Evolutionary conservation across 35 echinoderm and acorn worm species (phyloP).

Genomic region (Strongylocentrotus purpuratus): DNA sequence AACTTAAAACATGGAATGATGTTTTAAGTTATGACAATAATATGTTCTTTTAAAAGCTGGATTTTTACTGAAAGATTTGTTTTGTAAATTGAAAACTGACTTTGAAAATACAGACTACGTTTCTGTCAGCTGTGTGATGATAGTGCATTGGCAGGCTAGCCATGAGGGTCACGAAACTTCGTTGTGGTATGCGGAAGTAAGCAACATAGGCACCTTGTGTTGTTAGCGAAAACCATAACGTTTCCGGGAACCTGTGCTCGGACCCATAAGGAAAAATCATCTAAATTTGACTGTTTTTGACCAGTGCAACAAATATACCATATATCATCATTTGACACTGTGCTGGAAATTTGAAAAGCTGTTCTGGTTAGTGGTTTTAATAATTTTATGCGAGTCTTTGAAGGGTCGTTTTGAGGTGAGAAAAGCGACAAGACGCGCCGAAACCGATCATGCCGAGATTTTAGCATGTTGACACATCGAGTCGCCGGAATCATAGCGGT

Average conservation of each 20-base stretch:
- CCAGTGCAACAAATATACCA: neutral
- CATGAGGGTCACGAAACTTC: neutral
- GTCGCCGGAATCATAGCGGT: neutral
- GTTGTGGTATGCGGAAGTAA: conserved; percentile 10
- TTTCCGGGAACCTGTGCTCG: neutral
- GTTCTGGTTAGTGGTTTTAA: too few relatives aligned
- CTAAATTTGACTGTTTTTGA: neutral
- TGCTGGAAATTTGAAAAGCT: neutral
- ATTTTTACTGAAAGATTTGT: neutral
- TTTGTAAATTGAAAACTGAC: neutral
- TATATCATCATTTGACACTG: neutral
- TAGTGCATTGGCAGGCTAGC: too few relatives aligned
- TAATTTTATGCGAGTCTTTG: neutral
- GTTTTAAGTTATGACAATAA: too few relatives aligned
- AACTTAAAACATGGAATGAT: too few relatives aligned
- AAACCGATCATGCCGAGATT: neutral
- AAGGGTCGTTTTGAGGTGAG: neutral
- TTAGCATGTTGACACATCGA: neutral
- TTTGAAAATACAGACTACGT: neutral
- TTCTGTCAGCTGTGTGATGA: neutral
- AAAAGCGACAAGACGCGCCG: neutral
- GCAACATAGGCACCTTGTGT: neutral
- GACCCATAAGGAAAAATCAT: too few relatives aligned
- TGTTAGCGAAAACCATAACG: neutral
- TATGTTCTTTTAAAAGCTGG: too few relatives aligned